Conservation (phyloP, 1,140 invertebrate species). For the Bradysia coprophila region DNA sequence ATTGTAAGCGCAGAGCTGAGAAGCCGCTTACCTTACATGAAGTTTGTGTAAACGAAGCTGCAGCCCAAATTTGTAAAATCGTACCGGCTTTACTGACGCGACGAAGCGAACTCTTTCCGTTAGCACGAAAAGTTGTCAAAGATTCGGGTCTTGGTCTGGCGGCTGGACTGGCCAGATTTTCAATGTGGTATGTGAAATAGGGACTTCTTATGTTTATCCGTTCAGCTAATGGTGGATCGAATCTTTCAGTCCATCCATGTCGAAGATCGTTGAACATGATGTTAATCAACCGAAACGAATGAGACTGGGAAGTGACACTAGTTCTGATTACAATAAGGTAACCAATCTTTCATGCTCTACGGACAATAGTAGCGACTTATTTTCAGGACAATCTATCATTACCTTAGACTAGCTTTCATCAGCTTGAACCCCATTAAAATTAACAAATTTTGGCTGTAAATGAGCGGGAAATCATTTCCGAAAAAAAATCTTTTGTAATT, state of each 20-base stretch:
- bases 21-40: slow-evolving; percentile 93
- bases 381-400: too few species aligned
- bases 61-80: slow-evolving; percentile 83
- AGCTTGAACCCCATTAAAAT: too few species aligned
- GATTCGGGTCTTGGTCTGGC: slow-evolving; percentile 60
- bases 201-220: too few species aligned
- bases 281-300: not conserved
- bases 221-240: too few species aligned
- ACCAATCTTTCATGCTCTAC: too few species aligned
- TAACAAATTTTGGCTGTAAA: too few species aligned
- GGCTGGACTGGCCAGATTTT: slow-evolving; percentile 16
- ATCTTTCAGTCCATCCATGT: too few species aligned
- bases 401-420: too few species aligned
- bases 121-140: slow-evolving; percentile 85
- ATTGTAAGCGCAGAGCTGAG: slow-evolving; percentile 88
- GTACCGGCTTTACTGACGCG: slow-evolving; percentile 78
- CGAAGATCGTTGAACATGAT: too few species aligned
- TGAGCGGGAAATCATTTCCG: too few species aligned
- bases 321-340: slow-evolving; percentile 1
- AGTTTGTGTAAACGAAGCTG: slow-evolving; percentile 87
- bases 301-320: not conserved
- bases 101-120: slow-evolving; percentile 84
- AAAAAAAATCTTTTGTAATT: too few species aligned
- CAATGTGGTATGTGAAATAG: not conserved
- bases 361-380: too few species aligned